Base-by-base conservation (phyloP, 2,797 vertebrate genomes). In the Diplodus puntazzo region DNA sequence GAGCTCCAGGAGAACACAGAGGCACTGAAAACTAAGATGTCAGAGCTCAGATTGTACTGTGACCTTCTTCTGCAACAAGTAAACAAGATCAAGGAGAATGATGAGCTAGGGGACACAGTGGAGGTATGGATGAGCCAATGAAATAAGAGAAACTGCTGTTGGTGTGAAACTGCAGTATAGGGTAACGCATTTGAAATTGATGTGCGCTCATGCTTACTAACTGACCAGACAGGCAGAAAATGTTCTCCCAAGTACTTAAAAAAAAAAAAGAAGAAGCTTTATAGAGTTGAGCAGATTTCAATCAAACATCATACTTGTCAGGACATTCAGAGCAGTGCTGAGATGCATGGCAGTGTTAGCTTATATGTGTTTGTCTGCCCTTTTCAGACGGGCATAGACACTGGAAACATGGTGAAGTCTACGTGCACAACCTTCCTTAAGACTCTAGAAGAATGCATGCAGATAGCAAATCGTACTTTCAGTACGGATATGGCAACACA, bases 401-500 rank as follows among this genome's bases (percentile, higher is more conserved):
- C 96, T 84, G 97, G 97, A 83, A 94, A 96, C 85, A 93, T 99
- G 89, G 95, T 99, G 87, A 98, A 97, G 89, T 97, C 98, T 16
- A 99, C 98, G 11, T 99, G 98, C 89, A 96, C 95, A 61, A 99
- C 98, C 42, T 99, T 99, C 77, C 94, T 99, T 80, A 98, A 97
- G 94, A 99, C 98, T 21, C 93, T 99, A 83, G 98, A 99, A 87
- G 98, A 99, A 87, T 99, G 98, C 91, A 99, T 99, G 98, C 96
- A 97, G 92, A 98, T 99, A 74, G 98, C 98, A 83, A 97, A 97
- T 71, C 94, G 89, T 58, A 96, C 97, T 75, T 99, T 99, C 83
- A 96, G 92, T 69, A 92, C 97, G 1, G 96, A 98, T 53, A 88
- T 96, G 61, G 7, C 96, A 57, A 94, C 93, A 45, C 95, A 87